Conservation (phyloP, 2,888 invertebrate species). For the Lasiommata megera region DNA sequence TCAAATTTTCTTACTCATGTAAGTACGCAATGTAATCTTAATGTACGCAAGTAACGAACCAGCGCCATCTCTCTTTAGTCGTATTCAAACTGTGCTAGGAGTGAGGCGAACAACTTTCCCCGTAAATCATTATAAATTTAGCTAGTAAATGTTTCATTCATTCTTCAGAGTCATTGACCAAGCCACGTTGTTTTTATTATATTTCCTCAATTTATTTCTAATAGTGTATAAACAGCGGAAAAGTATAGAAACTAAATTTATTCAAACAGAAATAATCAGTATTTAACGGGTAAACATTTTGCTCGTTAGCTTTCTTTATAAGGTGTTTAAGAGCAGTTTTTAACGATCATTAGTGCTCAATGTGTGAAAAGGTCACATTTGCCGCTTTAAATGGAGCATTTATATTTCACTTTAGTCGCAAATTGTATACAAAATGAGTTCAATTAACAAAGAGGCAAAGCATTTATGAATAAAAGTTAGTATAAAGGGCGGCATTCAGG, state of each 20-base stretch:
- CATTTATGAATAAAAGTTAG: background rate
- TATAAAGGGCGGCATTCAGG: slow-evolving; percentile 2
- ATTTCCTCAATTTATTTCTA: no score
- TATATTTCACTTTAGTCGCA: slow-evolving; percentile 9
- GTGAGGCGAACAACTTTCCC: no score
- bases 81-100: no score
- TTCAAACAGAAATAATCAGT: slow-evolving; percentile 14
- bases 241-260: background rate
- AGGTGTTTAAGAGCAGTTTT: slow-evolving; percentile 24
- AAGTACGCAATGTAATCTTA: no score
- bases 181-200: no score
- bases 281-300: slow-evolving; percentile 22
- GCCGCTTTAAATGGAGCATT: slow-evolving; percentile 17
- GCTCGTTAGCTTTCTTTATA: slow-evolving; percentile 28
- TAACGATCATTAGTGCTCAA: slow-evolving; percentile 24
- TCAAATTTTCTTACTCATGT: no score
- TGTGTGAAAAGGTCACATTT: slow-evolving; percentile 19
- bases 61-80: no score
- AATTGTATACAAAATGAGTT: slow-evolving; percentile 4
- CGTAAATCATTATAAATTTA: no score
- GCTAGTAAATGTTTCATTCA: no score
- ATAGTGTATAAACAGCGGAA: background rate
- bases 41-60: no score
- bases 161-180: no score
- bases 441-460: background rate